Conservation (phyloP, 2,888 invertebrate species). For the Drymonia ruficornis region DNA sequence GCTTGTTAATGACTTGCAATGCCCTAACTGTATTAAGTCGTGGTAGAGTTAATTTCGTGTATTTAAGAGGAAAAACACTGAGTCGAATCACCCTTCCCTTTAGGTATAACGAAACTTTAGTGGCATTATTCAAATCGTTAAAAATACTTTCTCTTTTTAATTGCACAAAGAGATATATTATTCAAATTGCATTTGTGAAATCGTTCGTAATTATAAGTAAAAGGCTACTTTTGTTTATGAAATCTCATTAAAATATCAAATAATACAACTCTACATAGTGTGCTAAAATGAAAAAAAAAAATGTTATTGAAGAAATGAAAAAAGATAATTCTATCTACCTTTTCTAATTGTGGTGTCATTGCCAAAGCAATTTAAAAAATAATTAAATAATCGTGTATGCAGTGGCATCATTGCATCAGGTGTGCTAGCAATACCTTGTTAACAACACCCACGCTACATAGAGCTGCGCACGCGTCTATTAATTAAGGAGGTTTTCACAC, state of each 20-base stretch:
- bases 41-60: too few relatives aligned
- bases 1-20: too few relatives aligned
- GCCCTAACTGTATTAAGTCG: too few relatives aligned
- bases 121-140: neutral
- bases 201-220: neutral
- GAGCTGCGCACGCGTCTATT: neutral
- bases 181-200: neutral
- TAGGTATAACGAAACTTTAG: neutral
- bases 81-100: too few relatives aligned
- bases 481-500: neutral
- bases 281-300: neutral
- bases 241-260: neutral
- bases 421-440: neutral
- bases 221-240: neutral
- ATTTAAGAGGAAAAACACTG: too few relatives aligned
- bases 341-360: neutral
- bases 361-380: neutral
- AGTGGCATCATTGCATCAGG: conserved; percentile 1
- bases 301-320: neutral
- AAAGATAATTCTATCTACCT: neutral
- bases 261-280: neutral
- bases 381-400: neutral
- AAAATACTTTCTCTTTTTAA: conserved; percentile 1
- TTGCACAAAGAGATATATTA: neutral
- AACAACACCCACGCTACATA: conserved; percentile 1